phyloP scores from a whole-genome alignment of 2,888 invertebrate species.

The Eudasyphora cyanicolor region DNA sequence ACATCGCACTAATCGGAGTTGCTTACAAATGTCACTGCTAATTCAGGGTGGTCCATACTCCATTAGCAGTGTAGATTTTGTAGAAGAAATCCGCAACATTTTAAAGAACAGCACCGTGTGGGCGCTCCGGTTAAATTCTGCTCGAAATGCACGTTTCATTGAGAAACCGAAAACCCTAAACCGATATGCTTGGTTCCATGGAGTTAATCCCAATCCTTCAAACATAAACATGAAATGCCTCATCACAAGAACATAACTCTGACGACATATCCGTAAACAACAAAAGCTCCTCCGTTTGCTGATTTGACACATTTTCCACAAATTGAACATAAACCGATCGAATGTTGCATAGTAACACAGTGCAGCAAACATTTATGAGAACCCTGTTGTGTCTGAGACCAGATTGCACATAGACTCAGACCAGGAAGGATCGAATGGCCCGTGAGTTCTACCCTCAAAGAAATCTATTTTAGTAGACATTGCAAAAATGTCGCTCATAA shows the following conservation, averaged over 20 bases:
- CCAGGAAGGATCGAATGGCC: not conserved
- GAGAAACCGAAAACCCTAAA: too few relatives aligned
- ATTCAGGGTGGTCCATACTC: not conserved
- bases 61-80: too few relatives aligned
- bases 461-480: too few relatives aligned
- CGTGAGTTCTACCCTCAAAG: too few relatives aligned
- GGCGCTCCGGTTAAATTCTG: slow-evolving; percentile 49
- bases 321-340: not conserved
- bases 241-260: not conserved
- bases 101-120: slow-evolving; percentile 34
- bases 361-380: not conserved
- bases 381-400: too few relatives aligned
- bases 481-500: too few relatives aligned
- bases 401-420: not conserved
- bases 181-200: slow-evolving; percentile 45
- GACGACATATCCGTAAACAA: not conserved
- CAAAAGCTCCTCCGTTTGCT: not conserved
- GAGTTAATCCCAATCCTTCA: slow-evolving; percentile 32
- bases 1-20: too few relatives aligned
- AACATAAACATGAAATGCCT: not conserved
- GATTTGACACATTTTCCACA: slow-evolving; percentile 40
- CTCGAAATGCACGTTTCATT: slow-evolving; percentile 1
- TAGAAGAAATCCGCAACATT: too few relatives aligned
- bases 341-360: not conserved
- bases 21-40: not conserved